phyloP scores from a whole-genome alignment of 2,113 vertebrate species.

The Alethe diademata region DNA sequence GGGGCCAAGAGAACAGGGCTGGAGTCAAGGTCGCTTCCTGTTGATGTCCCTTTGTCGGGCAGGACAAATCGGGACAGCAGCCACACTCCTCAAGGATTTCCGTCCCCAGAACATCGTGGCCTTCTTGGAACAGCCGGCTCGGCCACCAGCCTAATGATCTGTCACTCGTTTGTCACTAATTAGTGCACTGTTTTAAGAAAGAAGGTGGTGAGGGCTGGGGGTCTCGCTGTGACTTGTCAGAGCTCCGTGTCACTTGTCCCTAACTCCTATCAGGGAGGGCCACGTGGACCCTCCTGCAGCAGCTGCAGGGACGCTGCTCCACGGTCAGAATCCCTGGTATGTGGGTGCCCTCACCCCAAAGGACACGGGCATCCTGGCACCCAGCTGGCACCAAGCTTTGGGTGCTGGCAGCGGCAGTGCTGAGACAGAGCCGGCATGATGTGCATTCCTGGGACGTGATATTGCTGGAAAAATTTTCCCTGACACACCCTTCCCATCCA shows the following conservation, averaged over 20 bases:
- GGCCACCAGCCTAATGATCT: neutral
- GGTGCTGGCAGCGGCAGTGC: neutral
- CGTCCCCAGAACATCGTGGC: slow-evolving; percentile 36
- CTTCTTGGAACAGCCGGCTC: neutral
- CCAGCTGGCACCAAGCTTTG: neutral
- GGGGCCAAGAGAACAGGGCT: neutral
- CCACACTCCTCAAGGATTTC: slow-evolving; percentile 60
- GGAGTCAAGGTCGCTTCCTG: slow-evolving; percentile 60
- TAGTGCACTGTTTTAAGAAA: neutral
- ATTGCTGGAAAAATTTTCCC: neutral
- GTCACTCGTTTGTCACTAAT: neutral
- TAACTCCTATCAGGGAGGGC: neutral
- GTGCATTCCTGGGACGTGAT: neutral
- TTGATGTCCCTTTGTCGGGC: slow-evolving; percentile 39
- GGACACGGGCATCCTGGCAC: neutral
- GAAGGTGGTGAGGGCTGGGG: neutral
- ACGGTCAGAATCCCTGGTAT: neutral
- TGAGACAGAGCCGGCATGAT: neutral
- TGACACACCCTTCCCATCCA: neutral
- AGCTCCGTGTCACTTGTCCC: neutral
- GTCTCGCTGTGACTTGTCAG: neutral
- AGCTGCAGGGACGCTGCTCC: neutral
- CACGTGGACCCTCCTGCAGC: neutral
- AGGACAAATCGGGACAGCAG: slow-evolving; percentile 1
- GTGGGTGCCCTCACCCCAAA: rapidly evolving